Evolutionary conservation across 2,888 invertebrate genomes (phyloP).

Genomic region (Zele albiditarsus): DNA sequence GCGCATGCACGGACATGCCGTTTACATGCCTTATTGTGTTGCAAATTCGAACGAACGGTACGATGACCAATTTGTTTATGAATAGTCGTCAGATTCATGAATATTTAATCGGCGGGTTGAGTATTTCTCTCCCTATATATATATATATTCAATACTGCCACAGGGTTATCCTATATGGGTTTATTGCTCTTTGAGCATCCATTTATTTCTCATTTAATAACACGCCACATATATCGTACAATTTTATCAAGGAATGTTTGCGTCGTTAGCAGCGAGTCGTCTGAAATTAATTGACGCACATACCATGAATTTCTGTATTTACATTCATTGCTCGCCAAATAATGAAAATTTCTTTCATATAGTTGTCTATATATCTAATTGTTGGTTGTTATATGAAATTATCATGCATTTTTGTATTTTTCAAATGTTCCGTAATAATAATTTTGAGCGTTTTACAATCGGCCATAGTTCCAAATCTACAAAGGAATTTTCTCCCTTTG

Average conservation of each 20-base stretch:
- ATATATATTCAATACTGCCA: background rate
- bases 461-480: no score
- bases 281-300: constrained; percentile 3
- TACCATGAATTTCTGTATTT: background rate
- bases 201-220: constrained; percentile 2
- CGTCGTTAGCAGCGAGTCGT: background rate
- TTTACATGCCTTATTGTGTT: constrained; percentile 49
- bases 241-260: constrained; percentile 6
- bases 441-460: no score
- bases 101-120: constrained; percentile 42
- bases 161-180: background rate
- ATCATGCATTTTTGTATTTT: no score
- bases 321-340: background rate
- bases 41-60: constrained; percentile 44
- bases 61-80: constrained; percentile 51
- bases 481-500: no score
- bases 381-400: background rate
- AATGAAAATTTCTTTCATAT: background rate
- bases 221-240: constrained; percentile 6
- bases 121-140: constrained; percentile 20
- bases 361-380: no score
- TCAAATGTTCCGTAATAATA: no score
- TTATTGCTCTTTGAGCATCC: constrained; percentile 9
- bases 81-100: constrained; percentile 45
- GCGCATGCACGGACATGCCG: constrained; percentile 30